Evolutionary conservation across 1,140 invertebrate species (phyloP), one percentile per base, ranked within the genome.

Genomic region (Pogonomyrmex californicus): DNA sequence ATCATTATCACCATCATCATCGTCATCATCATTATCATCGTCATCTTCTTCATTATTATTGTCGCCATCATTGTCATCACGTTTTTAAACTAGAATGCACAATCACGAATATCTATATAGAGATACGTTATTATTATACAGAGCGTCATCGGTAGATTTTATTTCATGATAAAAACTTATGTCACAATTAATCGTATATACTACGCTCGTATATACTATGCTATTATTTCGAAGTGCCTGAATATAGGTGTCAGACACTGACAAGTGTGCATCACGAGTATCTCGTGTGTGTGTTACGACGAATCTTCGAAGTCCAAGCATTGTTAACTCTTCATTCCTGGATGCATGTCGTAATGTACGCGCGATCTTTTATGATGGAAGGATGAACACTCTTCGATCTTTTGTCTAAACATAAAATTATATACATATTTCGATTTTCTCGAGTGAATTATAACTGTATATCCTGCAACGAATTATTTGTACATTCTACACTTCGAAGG

Each of bases 191-290:
- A 41, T 30, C 41, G 12, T 51, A 68, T 14, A 38, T 4, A 7
- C 2, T 10, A 30, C 73, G 17, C 5, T 38, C 38, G 12, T 23
- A 23, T 23, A 23, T 23, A 23, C 23, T 23, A 66, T 73, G 30
- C 17, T 23, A 44, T 4, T 12, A 14, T 17, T n/a, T 30, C 33
- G 7, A 73, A 47, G 54, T 73, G 66, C 7, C 12, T 68, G 14
- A 6, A 41, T 23, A 23, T 23, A 23, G 23, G 23, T 51, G n/a
- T 38, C n/a, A 54, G 33, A 79, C 1, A 10, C 47, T 60, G 54
- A 82, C 23, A 23, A 73, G 51, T 82, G 79, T 30, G 38, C 9
- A 47, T 73, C 3, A 60, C 6, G 17, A 54, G 17, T n/a, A 54
- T 73, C 12, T 73, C 54, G 12, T 23, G 79, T 75, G 41, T 62